Conservation (phyloP, 2,888 invertebrate species). For the Ectemnius lituratus region DNA sequence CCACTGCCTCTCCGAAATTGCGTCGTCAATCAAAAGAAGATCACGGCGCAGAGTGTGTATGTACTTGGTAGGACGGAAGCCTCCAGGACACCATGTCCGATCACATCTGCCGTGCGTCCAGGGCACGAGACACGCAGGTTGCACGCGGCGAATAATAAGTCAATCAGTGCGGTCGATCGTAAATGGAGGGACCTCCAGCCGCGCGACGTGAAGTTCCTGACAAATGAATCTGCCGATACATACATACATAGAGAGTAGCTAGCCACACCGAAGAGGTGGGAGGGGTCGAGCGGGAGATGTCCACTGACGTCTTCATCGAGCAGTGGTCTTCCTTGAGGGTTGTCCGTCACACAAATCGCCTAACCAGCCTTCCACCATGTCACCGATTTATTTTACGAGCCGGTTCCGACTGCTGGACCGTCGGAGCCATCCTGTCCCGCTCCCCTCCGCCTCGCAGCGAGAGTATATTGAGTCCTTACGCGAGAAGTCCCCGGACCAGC, state of each 20-base stretch:
- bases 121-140: conserved; percentile 39
- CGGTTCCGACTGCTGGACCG: conserved; percentile 55
- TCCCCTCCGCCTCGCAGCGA: conserved; percentile 30
- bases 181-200: conserved; percentile 63
- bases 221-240: conserved; percentile 74
- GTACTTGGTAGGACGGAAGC: too few species aligned
- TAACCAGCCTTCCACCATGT: conserved; percentile 72
- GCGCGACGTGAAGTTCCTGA: conserved; percentile 68
- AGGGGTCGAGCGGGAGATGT: conserved; percentile 37
- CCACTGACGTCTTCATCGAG: conserved; percentile 73
- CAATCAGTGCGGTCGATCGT: conserved; percentile 64
- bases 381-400: conserved; percentile 76
- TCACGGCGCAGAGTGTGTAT: too few species aligned
- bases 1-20: too few species aligned
- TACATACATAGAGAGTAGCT: conserved; percentile 38
- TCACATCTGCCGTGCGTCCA: conserved; percentile 18
- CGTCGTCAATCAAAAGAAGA: too few species aligned
- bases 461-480: conserved; percentile 59
- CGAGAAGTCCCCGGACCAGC: conserved; percentile 45
- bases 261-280: background rate
- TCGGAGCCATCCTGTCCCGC: conserved; percentile 37
- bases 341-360: conserved; percentile 73
- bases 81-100: too few species aligned
- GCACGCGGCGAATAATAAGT: conserved; percentile 53
- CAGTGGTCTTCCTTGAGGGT: conserved; percentile 50